Base-by-base conservation (phyloP, 2,113 vertebrate genomes). In the Montifringilla adamsi region DNA sequence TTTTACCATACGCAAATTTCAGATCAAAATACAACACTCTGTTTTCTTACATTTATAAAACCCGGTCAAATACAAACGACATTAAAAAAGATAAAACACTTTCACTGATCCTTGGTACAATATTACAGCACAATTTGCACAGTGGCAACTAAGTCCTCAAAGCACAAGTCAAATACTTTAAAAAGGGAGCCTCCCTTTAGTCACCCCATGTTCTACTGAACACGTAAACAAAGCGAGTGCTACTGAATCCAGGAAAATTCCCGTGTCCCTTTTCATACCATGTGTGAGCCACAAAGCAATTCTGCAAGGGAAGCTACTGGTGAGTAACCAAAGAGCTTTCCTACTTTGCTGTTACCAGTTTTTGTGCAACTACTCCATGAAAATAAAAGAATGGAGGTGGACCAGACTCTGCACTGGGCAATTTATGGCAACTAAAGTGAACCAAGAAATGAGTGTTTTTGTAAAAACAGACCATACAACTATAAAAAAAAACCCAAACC, bases 1-100 rank as follows among this genome's bases (percentile, higher is more conserved):
- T 97, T 93, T 96, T 95, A 98, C 98, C 97, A 94, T 97, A 98
- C 97, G 96, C 97, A 98, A 98, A 97, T 97, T 97, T 98, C 97
- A 96, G 98, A 72, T 98, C 98, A 98, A 98, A 98, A 98, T 98
- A 98, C 98, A 97, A 96, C 98, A 98, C 97, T 98, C 97, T 98
- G 95, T 97, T 97, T 97, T 96, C 97, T 97, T 96, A 98, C 97
- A 95, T 90, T 97, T 98, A 98, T 97, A 98, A 98, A 98, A 98
- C 93, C 98, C 97, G 47, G 87, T 98, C 98, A 93, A 96, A 96
- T 98, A 98, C 98, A 98, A 98, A 98, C 97, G 10, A 98, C 96
- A 95, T 98, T 97, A 98, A 96, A 98, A 98, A 98, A 98, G 97
- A 97, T 97, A 97, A 98, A 98, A 98, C 97, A 97, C 97, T 97